phyloP scores from a whole-genome alignment of 2,888 invertebrate genomes.

The Reticulitermes lucifugus region DNA sequence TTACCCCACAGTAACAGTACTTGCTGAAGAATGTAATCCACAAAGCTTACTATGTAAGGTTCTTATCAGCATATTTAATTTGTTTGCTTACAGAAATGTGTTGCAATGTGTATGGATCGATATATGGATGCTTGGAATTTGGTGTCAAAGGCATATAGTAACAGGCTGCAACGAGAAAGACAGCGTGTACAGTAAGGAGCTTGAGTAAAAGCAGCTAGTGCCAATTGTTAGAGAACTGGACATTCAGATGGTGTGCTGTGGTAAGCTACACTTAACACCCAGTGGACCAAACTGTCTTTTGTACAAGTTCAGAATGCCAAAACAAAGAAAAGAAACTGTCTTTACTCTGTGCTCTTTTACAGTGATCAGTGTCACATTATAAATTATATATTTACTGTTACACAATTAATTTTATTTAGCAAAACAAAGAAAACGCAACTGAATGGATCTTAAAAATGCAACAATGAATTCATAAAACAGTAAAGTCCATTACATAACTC shows the following conservation, averaged over 20 bases:
- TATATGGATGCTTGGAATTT: conserved; percentile 97
- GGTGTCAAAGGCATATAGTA: conserved; percentile 89
- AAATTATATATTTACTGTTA: neutral
- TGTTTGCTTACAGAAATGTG: conserved; percentile 82
- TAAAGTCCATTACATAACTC: neutral
- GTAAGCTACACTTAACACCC: neutral
- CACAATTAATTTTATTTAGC: neutral
- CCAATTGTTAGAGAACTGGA: neutral
- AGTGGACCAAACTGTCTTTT: neutral
- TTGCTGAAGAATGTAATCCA: too few relatives aligned
- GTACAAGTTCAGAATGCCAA: neutral
- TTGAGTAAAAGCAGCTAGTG: neutral
- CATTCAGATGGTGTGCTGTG: neutral
- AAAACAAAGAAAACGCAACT: neutral
- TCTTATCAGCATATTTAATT: conserved; percentile 18
- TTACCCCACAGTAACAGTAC: neutral
- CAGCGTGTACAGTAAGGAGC: conserved; percentile 58
- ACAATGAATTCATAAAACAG: neutral
- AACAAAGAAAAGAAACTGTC: too few relatives aligned
- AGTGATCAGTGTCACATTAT: neutral
- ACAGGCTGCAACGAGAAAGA: conserved; percentile 85
- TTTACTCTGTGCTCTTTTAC: neutral
- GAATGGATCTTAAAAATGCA: neutral
- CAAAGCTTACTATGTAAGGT: neutral
- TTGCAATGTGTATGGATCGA: conserved; percentile 98